Base-by-base conservation (phyloP, 1,140 invertebrate genomes). In the Macrocentrus cingulum region DNA sequence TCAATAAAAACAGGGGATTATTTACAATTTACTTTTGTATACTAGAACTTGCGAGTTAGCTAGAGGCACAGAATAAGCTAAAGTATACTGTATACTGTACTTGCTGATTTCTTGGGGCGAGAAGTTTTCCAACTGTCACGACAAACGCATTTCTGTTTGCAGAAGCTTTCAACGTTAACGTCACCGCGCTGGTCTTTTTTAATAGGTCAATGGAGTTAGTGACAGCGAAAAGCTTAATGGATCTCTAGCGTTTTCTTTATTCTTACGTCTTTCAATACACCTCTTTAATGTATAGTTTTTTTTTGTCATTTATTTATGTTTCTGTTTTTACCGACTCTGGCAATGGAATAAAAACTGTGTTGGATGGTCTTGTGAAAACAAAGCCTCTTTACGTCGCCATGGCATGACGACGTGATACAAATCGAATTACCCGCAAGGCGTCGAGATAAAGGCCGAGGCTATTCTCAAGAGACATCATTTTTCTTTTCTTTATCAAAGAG, bases 381-480 rank as follows among this genome's bases (percentile, higher is more conserved):
- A 60, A 60, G 50, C 52, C 55, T 39, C 41, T 60, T 42, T 42
- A 41, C 34, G 44, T 32, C 52, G 11, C 9, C 13, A 9, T 37
- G 34, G 23, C 29, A 42, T 41, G 52, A 42, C 6, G 23, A 44
- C 34, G 58, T 36, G 39, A 60, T 55, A 60, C 37, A 60, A 56
- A 60, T 60, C 59, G 59, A 60, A 60, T 60, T 56, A 60, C 59
- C 51, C 44, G 49, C 58, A 20, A 39, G 25, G 45, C 58, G 42
- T 49, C 34, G 58, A 49, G 51, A 36, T 46, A 53, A 41, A 41
- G 19, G n/a, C n/a, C 52, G 50, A n/a, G n/a, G n/a, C n/a, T n/a
- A n/a, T n/a, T 55, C 41, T 53, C 41, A 49, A 29, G 15, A 41
- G 58, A 36, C 19, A 15, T 25, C 16, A 51, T 51, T 46, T 49